These are phyloP conservation scores for Iguana delicatissima DNA, from an alignment of 2,797 vertebrate genomes.

Conservation along the genomic window DNA sequence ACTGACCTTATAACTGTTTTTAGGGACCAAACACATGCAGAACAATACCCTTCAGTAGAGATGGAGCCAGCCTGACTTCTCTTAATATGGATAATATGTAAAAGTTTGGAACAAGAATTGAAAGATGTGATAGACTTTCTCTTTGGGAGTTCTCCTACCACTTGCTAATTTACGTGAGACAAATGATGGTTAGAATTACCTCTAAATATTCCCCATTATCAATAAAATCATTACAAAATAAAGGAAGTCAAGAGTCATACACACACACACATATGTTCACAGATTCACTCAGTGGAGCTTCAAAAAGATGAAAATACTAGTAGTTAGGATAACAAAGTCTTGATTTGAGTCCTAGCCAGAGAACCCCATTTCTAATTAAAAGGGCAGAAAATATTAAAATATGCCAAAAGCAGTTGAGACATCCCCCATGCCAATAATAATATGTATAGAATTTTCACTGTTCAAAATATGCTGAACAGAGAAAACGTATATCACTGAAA, in stretches of 20 bases:
- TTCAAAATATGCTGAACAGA: neutral
- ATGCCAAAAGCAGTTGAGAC: neutral
- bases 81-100: neutral
- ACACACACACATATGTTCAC: neutral
- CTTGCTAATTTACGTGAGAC: neutral
- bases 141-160: neutral
- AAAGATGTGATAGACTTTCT: neutral
- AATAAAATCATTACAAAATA: neutral
- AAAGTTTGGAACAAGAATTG: neutral
- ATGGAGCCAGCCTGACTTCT: no score
- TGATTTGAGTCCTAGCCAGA: neutral
- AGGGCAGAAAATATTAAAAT: neutral
- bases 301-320: slow-evolving; percentile 5
- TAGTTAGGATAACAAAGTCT: neutral
- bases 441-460: neutral
- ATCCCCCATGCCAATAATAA: neutral
- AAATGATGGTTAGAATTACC: neutral
- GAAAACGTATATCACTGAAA: neutral
- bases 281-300: neutral
- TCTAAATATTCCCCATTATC: neutral
- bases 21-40: no score
- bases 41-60: no score
- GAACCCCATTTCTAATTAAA: neutral
- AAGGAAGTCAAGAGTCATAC: neutral
- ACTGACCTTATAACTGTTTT: no score